Evolutionary conservation across 2,113 vertebrate genomes (phyloP).

Genomic region (Corythoichthys haematopterus): DNA sequence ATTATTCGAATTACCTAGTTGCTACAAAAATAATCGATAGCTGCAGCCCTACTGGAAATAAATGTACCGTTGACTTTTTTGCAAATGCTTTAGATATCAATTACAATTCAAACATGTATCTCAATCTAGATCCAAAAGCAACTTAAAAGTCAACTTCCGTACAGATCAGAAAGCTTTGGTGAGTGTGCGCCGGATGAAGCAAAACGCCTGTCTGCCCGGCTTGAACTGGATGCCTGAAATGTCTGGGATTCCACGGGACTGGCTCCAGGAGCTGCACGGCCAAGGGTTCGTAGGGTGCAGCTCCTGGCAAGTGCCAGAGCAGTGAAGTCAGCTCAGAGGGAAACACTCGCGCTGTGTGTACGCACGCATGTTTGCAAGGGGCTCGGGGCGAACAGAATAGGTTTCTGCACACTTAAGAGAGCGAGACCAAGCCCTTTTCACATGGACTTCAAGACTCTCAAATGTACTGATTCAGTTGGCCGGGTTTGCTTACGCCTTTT

Average conservation of each 20-base stretch:
- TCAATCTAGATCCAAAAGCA: neutral
- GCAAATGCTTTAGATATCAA: too few species aligned
- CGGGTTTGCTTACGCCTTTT: neutral
- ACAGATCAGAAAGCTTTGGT: neutral
- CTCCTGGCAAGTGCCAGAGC: conserved; percentile 59
- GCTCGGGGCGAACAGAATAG: conserved; percentile 28
- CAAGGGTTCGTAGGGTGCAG: conserved; percentile 61
- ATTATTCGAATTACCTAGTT: too few species aligned
- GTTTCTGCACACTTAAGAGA: conserved; percentile 14
- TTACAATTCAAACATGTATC: neutral
- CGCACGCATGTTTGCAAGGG: neutral
- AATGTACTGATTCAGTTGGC: neutral
- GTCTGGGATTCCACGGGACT: conserved; percentile 72
- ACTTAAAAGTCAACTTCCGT: neutral
- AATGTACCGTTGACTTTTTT: too few species aligned
- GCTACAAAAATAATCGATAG: neutral
- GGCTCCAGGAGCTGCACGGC: conserved; percentile 54
- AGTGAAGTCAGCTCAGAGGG: conserved; percentile 60
- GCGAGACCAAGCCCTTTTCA: neutral
- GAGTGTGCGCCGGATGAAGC: conserved; percentile 17
- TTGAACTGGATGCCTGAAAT: conserved; percentile 70
- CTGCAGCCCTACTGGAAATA: too few species aligned
- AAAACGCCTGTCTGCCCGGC: conserved; percentile 55
- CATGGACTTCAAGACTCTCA: neutral
- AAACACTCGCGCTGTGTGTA: conserved; percentile 11